Evolutionary conservation across 1,140 invertebrate genomes (phyloP), one percentile per base, ranked within the genome.

Genomic region (Megathymus violae): DNA sequence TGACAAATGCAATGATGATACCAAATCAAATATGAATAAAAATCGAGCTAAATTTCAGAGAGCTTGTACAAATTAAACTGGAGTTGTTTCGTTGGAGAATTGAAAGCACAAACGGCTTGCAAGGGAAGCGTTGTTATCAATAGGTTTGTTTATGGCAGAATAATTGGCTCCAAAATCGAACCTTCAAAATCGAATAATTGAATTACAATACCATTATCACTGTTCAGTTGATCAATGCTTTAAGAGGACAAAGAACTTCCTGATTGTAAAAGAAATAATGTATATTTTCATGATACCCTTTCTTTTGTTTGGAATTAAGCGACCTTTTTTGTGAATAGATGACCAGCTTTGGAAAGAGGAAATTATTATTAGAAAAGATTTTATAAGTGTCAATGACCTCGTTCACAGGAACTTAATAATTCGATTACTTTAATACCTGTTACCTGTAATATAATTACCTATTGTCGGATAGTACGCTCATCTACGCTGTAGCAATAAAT

Each of bases 161-260:
- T 56, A 56, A 56, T 56, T 56, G 52, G 52, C 52, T 38, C 9
- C 52, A 14, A 16, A 40, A 44, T 56, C 40, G 40, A 56, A 31
- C 52, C 41, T 3, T 10, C 25, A 1, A 9, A n/a, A n/a, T n/a
- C n/a, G n/a, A n/a, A 43, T 58, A 58, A 58, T 46, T 58, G 41
- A 58, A 46, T 58, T 58, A 58, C 41, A 58, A 58, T 58, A 58
- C 54, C 54, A 27, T 46, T 58, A 58, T 46, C 46, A 58, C 46
- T 58, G 41, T 58, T 31, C 52, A 58, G 44, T 58, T 25, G 40
- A 58, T 46, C 54, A 59, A 46, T 59, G 43, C 25, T 34, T 9
- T 47, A 27, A 16, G 1, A 16, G 22, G 43, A 31, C 41, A 34
- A 58, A 58, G 16, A 25, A 34, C 54, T 17, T 50, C 27, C 52